phyloP scores from a whole-genome alignment of 2,888 invertebrate species.

The Drosophila barbarae region DNA sequence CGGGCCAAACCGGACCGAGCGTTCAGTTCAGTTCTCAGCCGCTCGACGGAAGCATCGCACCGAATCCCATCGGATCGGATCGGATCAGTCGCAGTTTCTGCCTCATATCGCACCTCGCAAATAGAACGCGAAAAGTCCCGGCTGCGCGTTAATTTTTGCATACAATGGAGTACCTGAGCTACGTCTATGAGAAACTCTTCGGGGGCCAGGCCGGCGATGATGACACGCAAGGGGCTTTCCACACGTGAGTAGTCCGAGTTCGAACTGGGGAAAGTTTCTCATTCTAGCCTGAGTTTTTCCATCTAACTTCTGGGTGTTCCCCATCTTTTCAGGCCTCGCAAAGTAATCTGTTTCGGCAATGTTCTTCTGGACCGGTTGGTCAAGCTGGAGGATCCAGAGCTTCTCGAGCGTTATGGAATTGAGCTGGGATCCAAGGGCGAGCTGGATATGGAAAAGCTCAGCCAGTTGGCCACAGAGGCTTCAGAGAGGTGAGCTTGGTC shows the following conservation, averaged over 20 bases:
- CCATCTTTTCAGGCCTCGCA: slow-evolving; percentile 61
- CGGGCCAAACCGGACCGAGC: slow-evolving; percentile 55
- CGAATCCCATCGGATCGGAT: background rate
- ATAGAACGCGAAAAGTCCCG: slow-evolving; percentile 32
- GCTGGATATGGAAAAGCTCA: slow-evolving; percentile 69
- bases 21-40: slow-evolving; percentile 57
- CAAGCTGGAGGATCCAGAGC: slow-evolving; percentile 63
- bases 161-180: slow-evolving; percentile 70
- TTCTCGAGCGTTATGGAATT: slow-evolving; percentile 71
- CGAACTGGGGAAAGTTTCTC: slow-evolving; percentile 2
- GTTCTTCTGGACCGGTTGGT: slow-evolving; percentile 76
- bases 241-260: slow-evolving; percentile 51
- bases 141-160: slow-evolving; percentile 35
- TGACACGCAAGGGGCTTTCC: slow-evolving; percentile 34
- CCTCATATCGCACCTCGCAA: slow-evolving; percentile 14
- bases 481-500: slow-evolving; percentile 49
- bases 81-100: slow-evolving; percentile 7
- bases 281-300: background rate
- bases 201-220: slow-evolving; percentile 32
- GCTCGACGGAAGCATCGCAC: slow-evolving; percentile 53
- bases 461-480: slow-evolving; percentile 63
- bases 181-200: slow-evolving; percentile 61
- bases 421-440: slow-evolving; percentile 75
- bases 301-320: background rate
- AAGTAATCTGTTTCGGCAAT: slow-evolving; percentile 78